Percentiles rank a stretch among this genome's conserved stretches.
These are phyloP conservation scores for Hirundo rustica DNA, from an alignment of 2,797 vertebrate species.

Conservation along the genomic window DNA sequence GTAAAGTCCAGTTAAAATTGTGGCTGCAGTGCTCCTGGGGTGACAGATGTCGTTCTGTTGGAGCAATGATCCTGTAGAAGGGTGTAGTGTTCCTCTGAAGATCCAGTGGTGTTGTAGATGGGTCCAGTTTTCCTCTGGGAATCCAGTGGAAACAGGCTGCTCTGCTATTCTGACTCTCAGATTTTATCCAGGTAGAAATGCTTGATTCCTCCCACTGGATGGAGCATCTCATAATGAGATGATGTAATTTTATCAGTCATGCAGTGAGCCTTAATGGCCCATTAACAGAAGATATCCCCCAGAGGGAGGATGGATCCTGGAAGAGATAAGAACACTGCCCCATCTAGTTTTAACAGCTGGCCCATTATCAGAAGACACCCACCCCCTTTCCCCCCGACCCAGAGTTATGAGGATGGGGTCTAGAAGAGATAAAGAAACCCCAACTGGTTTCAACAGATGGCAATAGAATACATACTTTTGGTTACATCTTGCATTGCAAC, in stretches of 20 bases:
- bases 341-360: not conserved
- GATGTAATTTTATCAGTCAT: not conserved
- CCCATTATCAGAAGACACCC: not conserved
- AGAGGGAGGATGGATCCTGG: not conserved
- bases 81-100: not conserved
- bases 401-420: not conserved
- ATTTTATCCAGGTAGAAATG: not conserved
- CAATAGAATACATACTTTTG: not conserved
- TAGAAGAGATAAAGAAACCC: not conserved
- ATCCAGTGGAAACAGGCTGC: not conserved
- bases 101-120: not conserved
- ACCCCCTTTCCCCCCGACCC: too few relatives aligned
- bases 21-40: not conserved
- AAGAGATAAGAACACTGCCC: not conserved
- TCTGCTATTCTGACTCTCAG: not conserved
- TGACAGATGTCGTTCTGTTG: not conserved
- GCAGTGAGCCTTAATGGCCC: not conserved
- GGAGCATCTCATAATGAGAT: not conserved
- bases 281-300: not conserved
- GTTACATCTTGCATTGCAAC: not conserved
- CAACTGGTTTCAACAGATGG: not conserved
- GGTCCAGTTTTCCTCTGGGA: not conserved
- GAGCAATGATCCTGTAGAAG: not conserved
- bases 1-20: not conserved
- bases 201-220: not conserved